Percentiles rank a stretch among this genome's conserved stretches.
phyloP scores from a whole-genome alignment of 1,140 invertebrate genomes.

The Psix sp. region DNA sequence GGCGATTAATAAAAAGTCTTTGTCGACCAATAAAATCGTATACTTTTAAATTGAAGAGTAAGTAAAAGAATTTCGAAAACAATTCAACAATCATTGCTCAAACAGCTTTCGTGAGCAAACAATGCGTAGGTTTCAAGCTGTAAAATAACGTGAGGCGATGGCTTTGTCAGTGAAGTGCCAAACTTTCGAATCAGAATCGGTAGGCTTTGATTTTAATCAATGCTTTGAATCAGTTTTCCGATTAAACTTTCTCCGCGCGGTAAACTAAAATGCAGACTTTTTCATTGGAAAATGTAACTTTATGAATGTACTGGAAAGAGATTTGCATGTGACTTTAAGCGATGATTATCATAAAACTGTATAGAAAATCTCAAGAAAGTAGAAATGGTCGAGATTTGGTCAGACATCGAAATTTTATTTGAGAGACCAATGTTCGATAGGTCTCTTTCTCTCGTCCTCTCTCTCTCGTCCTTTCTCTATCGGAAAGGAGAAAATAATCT shows the following conservation, averaged over 20 bases:
- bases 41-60: too few species aligned
- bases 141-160: constrained; percentile 51
- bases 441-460: too few species aligned
- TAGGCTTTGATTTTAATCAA: constrained; percentile 47
- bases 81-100: constrained; percentile 37
- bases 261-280: constrained; percentile 10
- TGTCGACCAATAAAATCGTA: too few species aligned
- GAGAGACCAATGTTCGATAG: too few species aligned
- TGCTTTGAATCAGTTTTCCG: constrained; percentile 32
- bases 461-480: too few species aligned
- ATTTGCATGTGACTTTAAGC: too few species aligned
- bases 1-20: too few species aligned
- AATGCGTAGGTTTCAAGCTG: constrained; percentile 38
- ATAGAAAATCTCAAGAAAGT: too few species aligned
- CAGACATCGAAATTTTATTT: too few species aligned
- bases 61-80: constrained; percentile 21
- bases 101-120: constrained; percentile 36
- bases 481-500: too few species aligned
- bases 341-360: too few species aligned
- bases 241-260: constrained; percentile 3
- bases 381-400: too few species aligned
- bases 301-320: not conserved
- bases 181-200: constrained; percentile 21
- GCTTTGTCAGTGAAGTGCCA: constrained; percentile 42
- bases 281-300: not conserved